Evolutionary conservation across 2,888 invertebrate genomes (phyloP).

Genomic region (Drosophila robusta): DNA sequence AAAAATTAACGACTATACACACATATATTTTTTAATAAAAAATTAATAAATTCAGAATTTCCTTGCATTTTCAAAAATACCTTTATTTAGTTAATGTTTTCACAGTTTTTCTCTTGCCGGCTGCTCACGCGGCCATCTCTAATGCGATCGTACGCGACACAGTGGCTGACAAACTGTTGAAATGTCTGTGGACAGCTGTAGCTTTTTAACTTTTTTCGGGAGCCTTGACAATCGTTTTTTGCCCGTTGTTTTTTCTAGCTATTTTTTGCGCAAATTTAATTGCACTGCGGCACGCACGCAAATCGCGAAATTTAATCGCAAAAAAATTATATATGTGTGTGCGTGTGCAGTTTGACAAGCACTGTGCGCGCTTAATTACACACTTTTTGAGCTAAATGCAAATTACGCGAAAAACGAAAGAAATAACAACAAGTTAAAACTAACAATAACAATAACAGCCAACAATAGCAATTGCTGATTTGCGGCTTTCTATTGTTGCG

Average conservation of each 20-base stretch:
- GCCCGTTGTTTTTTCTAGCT: conserved; percentile 19
- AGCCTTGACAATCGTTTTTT: conserved; percentile 64
- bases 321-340: neutral
- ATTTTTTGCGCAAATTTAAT: conserved; percentile 50
- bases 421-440: conserved; percentile 17
- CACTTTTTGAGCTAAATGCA: conserved; percentile 52
- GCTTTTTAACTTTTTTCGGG: conserved; percentile 11
- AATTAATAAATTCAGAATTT: too few species aligned
- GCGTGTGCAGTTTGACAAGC: conserved; percentile 53
- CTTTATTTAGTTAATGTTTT: neutral
- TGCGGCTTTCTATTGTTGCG: conserved; percentile 65
- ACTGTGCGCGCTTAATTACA: conserved; percentile 52
- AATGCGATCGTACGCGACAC: conserved; percentile 5
- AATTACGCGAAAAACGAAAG: conserved; percentile 53
- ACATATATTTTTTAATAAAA: too few species aligned
- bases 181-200: conserved; percentile 25
- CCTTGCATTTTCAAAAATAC: neutral
- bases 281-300: conserved; percentile 62
- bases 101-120: neutral
- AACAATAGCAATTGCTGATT: conserved; percentile 26
- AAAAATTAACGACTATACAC: too few species aligned
- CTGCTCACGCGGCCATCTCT: conserved; percentile 47
- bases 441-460: conserved; percentile 24
- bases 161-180: conserved; percentile 54
- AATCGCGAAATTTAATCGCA: conserved; percentile 48